Evolutionary conservation across 2,113 vertebrate genomes (phyloP), one percentile per base, ranked within the genome.

Genomic region (Psammodynastes pulverulentus): DNA sequence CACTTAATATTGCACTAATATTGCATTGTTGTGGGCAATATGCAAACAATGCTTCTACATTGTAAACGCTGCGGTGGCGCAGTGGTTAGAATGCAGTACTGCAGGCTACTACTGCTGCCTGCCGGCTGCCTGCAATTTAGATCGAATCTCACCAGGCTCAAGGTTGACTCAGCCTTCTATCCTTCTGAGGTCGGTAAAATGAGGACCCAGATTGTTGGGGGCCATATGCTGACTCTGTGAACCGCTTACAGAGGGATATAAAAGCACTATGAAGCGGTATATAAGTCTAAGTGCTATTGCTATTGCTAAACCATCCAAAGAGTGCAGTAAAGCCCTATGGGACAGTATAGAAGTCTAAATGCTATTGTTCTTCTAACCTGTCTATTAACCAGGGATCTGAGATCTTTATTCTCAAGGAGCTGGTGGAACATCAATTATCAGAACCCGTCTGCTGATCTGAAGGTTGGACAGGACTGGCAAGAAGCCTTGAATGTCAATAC

Each of bases 391-490:
- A 92, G 13, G 8, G 88, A 85, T 92, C 92, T 93, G 10, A 89
- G 88, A 92, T 88, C 87, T 34, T 51, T 79, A 88, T 92, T 92
- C 93, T 26, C 6, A 93, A 93, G 91, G 5, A 88, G 29, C 19
- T 91, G 46, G 89, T 94, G 92, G 90, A 21, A 26, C 12, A 58
- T 92, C 24, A 58, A 53, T 91, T 62, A 92, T 92, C 51, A 86
- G 87, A 93, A 88, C 21, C 45, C 21, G 29, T 72, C 86, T 90
- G 9, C 53, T 24, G 67, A 79, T 23, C 5, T 45, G 21, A 26
- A 67, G n/a, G 48, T n/a, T n/a, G n/a, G 84, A 91, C 92, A 87
- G 39, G 62, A 90, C 56, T 62, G n/a, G 72, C 51, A 51, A 96
- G 26, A 84, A 89, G 91, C 79, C 67, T 39, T 91, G 87, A 93